These are phyloP conservation scores for Diorhabda carinulata DNA, from an alignment of 1,140 invertebrate species.

Conservation along the genomic window DNA sequence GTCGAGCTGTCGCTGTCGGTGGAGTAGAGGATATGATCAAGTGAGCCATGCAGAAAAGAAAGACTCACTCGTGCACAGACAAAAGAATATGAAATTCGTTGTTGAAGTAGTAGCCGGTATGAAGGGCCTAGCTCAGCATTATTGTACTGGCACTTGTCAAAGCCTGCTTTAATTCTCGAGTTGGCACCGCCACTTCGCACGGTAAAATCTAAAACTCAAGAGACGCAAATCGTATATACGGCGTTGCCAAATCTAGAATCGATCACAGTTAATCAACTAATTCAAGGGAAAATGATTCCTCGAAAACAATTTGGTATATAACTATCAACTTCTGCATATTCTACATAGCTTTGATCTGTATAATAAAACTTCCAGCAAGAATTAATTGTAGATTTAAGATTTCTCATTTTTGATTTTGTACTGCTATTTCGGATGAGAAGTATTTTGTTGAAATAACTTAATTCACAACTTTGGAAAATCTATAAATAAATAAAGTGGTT, in stretches of 20 bases:
- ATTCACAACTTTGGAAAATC: no score
- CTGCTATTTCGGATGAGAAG: no score
- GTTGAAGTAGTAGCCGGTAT: conserved; percentile 9
- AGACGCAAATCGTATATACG: not conserved
- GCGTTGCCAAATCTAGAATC: not conserved
- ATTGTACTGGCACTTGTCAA: conserved; percentile 14
- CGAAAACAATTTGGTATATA: no score
- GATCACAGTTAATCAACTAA: no score
- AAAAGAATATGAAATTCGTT: conserved; percentile 15
- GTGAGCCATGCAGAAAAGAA: conserved; percentile 2
- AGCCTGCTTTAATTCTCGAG: conserved; percentile 12
- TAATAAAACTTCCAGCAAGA: no score
- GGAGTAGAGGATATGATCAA: not conserved
- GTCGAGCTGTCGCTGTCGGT: not conserved
- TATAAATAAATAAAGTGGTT: no score
- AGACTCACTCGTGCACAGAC: conserved; percentile 3
- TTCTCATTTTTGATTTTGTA: no score
- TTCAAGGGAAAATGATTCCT: no score
- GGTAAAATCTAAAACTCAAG: not conserved
- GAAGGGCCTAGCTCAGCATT: conserved; percentile 14
- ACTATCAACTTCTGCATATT: no score
- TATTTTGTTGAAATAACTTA: no score
- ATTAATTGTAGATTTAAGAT: no score
- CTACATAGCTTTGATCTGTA: no score
- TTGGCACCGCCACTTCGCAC: conserved; percentile 8